Base-by-base conservation (phyloP, 2,888 invertebrate genomes). In the Balanococcus diminutus region DNA sequence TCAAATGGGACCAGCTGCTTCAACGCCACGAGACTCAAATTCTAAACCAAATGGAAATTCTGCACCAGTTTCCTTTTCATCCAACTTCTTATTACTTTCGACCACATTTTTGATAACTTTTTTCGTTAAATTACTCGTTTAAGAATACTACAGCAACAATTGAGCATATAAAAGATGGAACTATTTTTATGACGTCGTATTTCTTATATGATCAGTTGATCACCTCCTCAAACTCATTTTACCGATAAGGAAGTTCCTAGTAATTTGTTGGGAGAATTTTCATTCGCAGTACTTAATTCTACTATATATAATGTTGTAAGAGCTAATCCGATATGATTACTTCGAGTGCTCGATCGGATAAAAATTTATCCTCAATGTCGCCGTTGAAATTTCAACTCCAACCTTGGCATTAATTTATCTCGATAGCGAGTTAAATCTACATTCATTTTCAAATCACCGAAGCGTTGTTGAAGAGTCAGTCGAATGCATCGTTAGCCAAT, bases 1-100 rank as follows among this genome's bases (percentile, higher is more conserved):
- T 0, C 95, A 95, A 88, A 92, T 96, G 4, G 95, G 96, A 6
- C 88, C 88, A 0, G 89, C 91, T 14, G 25, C 22, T 16, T 46
- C 83, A 46, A 46, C 46, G 2, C 9, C 8, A 19, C 51, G 3
- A 42, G 42, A 42, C 42, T 9, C 8, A 42, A 19, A 56, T 19
- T 2, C 19, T 56, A 56, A 56, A 56, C 22, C 61, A 9, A 28
- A 67, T 67, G 61, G 2, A 67, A 67, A 9, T 67, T 67, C n/a
- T n/a, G n/a, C 61, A 67, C 9, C 28, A 0, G 3, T 14, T 11
- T 67, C 9, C 9, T 8, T 67, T 28, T 67, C 61, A 11, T 5
- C 11, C n/a, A 67, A 28, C 28, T 28, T 67, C 11, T 67, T 67
- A 67, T 67, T 14, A 67, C 25, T 67, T 28, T 11, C 28, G 8